These are phyloP conservation scores for Lycodopsis pacificus DNA, from an alignment of 2,797 vertebrate species.

Conservation along the genomic window DNA sequence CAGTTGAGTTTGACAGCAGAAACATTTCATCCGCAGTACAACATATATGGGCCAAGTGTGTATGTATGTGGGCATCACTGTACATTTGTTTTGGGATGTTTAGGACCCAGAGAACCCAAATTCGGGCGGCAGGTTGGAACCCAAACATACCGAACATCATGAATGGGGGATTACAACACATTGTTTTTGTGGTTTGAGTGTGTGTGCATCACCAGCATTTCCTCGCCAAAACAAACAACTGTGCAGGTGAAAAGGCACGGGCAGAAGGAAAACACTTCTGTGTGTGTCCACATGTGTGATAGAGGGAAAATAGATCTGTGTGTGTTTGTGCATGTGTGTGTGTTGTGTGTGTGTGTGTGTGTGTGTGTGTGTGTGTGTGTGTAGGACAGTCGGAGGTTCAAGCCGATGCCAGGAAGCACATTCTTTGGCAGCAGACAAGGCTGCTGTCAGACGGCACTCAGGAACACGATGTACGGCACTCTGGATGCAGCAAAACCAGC, in stretches of 20 bases:
- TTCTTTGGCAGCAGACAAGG: constrained; percentile 72
- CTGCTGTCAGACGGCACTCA: constrained; percentile 64
- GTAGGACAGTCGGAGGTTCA: constrained; percentile 17
- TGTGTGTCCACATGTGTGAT: neutral
- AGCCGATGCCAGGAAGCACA: constrained; percentile 65
- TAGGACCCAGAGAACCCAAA: neutral
- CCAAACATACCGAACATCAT: neutral
- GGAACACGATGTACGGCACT: constrained; percentile 76
- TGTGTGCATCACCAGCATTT: no score
- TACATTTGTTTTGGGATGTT: neutral
- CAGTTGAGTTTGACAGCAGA: neutral
- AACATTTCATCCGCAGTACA: neutral
- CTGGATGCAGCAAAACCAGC: constrained; percentile 56
- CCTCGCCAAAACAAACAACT: neutral
- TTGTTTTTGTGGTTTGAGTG: neutral
- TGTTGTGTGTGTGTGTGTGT: neutral
- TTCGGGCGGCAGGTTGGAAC: neutral
- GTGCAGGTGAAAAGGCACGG: neutral
- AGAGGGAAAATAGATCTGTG: no score
- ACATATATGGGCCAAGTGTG: no score
- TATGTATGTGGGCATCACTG: neutral
- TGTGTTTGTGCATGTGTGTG: neutral
- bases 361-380: constrained; percentile 27
- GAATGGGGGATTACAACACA: no score
- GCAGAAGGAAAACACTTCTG: neutral